Percentiles rank a stretch among this genome's conserved stretches.
These are phyloP conservation scores for Tragelaphus strepsiceros DNA, from an alignment of 2,113 vertebrate species.

Conservation along the genomic window DNA sequence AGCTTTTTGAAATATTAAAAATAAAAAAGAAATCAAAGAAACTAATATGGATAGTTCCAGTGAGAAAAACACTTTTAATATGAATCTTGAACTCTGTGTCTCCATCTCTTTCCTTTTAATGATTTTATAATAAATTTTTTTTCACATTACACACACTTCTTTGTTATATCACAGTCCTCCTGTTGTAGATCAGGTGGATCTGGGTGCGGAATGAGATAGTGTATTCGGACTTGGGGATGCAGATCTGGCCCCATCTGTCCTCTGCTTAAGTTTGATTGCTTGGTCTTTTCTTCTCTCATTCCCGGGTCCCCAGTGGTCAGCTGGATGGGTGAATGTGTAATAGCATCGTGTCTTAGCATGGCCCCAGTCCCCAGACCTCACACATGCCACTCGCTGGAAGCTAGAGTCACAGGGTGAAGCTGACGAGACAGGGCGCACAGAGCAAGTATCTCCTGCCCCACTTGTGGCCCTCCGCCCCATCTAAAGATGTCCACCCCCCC, in stretches of 20 bases:
- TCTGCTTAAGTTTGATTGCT: neutral
- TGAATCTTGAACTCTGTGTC: neutral
- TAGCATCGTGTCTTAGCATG: neutral
- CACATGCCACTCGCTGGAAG: neutral
- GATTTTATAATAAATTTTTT: neutral
- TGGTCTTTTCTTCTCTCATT: neutral
- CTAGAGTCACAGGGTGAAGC: too few relatives aligned
- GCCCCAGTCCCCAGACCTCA: rapidly evolving
- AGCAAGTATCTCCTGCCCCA: neutral
- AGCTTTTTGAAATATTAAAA: neutral
- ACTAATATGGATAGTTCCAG: neutral
- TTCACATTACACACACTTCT: neutral
- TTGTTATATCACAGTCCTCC: neutral
- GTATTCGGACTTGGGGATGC: neutral
- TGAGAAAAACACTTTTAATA: neutral
- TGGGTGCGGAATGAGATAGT: neutral
- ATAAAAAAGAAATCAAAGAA: neutral
- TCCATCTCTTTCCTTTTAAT: neutral
- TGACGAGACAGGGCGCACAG: neutral
- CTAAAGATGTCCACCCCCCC: neutral
- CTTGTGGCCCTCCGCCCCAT: neutral
- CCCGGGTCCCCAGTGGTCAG: too few relatives aligned
- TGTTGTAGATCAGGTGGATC: neutral
- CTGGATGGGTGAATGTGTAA: rapidly evolving
- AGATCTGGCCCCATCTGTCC: neutral